Evolutionary conservation across 2,113 vertebrate species (phyloP), one percentile per base, ranked within the genome.

Genomic region (Riparia riparia): DNA sequence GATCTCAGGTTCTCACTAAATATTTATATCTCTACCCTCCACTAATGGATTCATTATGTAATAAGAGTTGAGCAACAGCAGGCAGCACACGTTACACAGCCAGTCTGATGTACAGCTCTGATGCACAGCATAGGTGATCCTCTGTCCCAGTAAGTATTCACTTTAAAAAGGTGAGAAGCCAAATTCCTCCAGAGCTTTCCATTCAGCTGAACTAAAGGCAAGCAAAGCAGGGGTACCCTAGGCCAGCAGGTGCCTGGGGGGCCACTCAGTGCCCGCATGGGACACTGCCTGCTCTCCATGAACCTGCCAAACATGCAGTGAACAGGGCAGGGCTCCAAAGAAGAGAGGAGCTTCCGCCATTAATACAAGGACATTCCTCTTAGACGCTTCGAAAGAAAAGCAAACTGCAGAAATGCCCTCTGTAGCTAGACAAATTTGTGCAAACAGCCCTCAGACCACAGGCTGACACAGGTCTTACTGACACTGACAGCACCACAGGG

Each of bases 261-360:
- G 42, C 32, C 12, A 31, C 3, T 6, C 17, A 41, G 8, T 47
- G 11, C 5, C 12, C 44, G 21, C 31, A 49, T 1, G 14, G 53
- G 39, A 32, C 29, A 18, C 32, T 69, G 29, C 18, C 32, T 58
- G 15, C 49, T 57, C 25, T 47, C 57, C 4, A 1, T 8, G 6
- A 14, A 53, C 47, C 28, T 64, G 17, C 25, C 69, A 84, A 28
- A 42, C 51, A 8, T 1, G 14, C 14, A 74, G 14, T 12, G 68
- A 79, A 28, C 31, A 47, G 66, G 20, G 11, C 34, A 80, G 41
- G 25, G 58, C 12, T 83, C 66, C 32, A 31, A 24, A 57, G 56
- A 41, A 60, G 6, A 45, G 51, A 9, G 22, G 7, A 28, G 7
- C 8, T 41, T 28, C 34, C 0, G 0, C 17, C 15, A 2, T 49